A percentile compares a stretch with the other conserved stretches of the same genome.
phyloP scores from a whole-genome alignment of 1,140 invertebrate species.

The Vanessa atalanta region DNA sequence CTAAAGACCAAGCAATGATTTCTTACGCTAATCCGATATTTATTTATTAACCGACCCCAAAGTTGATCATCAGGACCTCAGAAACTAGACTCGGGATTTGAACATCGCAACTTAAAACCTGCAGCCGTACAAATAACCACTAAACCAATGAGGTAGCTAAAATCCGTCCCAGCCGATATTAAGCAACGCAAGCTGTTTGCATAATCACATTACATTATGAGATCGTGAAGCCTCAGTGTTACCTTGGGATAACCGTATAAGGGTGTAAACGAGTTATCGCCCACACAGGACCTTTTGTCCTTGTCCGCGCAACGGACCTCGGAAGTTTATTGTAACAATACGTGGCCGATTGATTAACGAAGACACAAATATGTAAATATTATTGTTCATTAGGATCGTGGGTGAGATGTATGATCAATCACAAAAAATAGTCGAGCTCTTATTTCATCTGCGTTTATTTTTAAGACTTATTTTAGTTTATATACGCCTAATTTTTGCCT shows the following conservation, averaged over 20 bases:
- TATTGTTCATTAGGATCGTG: constrained; percentile 21
- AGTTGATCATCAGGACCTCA: too few relatives aligned
- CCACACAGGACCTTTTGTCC: constrained; percentile 58
- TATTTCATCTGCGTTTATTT: too few relatives aligned
- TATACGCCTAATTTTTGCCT: too few relatives aligned
- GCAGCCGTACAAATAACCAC: too few relatives aligned
- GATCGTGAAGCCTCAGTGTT: constrained; percentile 36
- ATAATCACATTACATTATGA: constrained; percentile 39
- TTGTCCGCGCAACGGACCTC: constrained; percentile 46
- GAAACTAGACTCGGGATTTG: too few relatives aligned
- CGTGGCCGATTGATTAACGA: constrained; percentile 16
- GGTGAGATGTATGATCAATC: constrained; percentile 5
- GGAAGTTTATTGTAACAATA: constrained; percentile 37
- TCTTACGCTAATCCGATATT: too few relatives aligned
- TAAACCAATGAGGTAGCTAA: too few relatives aligned
- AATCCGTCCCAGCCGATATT: not conserved
- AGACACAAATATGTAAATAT: constrained; percentile 8
- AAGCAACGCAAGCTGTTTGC: constrained; percentile 30
- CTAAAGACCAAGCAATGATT: too few relatives aligned
- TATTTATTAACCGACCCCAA: too few relatives aligned
- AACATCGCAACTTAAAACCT: too few relatives aligned
- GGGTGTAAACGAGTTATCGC: constrained; percentile 53
- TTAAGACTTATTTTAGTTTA: too few relatives aligned
- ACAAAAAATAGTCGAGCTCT: not conserved
- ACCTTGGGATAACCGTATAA: constrained; percentile 59